Conservation (phyloP, 92 coral and sea anemone genomes). For the Phymanthus crucifer region DNA sequence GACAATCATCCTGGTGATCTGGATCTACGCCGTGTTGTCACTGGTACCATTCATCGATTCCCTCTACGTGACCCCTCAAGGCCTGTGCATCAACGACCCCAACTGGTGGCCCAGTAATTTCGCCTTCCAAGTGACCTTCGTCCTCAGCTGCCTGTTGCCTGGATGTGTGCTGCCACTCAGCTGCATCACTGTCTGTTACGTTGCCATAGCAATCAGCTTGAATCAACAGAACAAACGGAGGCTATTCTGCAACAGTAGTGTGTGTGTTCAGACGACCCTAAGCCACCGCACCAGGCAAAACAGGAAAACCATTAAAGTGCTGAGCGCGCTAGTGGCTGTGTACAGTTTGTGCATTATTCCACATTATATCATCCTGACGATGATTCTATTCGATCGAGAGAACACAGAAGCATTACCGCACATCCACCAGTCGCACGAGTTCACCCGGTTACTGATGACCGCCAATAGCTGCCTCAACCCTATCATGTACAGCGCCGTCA, state of each 20-base stretch:
- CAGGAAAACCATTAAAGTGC: conserved; percentile 45
- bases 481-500: conserved; percentile 46
- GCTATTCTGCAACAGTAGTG: background rate
- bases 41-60: conserved; percentile 41
- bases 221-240: conserved; percentile 16
- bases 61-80: conserved; percentile 11
- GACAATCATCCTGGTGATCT: conserved; percentile 19
- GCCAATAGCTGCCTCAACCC: conserved; percentile 58
- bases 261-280: conserved; percentile 11
- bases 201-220: conserved; percentile 33
- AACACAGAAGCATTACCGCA: conserved; percentile 22
- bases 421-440: conserved; percentile 37
- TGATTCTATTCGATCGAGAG: conserved; percentile 27
- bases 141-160: conserved; percentile 34
- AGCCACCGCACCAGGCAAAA: conserved; percentile 46
- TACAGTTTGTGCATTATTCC: conserved; percentile 43
- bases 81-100: conserved; percentile 26
- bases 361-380: conserved; percentile 24
- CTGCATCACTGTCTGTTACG: conserved; percentile 38
- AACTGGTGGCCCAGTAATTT: conserved; percentile 39
- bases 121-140: conserved; percentile 38
- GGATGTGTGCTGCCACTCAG: conserved; percentile 42
- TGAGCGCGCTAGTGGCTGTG: conserved; percentile 22
- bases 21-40: conserved; percentile 36
- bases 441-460: conserved; percentile 47